Conservation (phyloP, 1,140 invertebrate species). For the Aradophagus sp. region DNA sequence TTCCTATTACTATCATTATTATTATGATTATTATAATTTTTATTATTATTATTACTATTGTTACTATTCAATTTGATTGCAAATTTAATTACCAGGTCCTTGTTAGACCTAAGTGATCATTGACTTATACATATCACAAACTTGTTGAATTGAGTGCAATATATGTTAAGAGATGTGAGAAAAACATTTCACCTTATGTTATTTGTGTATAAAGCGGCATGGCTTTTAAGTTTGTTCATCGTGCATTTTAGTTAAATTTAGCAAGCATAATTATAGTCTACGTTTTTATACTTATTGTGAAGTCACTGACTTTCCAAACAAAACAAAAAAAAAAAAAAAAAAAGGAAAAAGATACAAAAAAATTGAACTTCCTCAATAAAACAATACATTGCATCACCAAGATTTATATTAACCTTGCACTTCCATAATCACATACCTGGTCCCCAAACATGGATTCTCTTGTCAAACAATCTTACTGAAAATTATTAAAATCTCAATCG, state of each 20-base stretch:
- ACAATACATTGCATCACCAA: slow-evolving; percentile 59
- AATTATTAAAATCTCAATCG: too few relatives aligned
- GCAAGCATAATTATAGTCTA: slow-evolving; percentile 65
- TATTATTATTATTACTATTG: too few relatives aligned
- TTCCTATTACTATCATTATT: too few relatives aligned
- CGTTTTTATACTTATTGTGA: slow-evolving; percentile 69
- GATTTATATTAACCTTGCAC: slow-evolving; percentile 56
- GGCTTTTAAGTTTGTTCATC: slow-evolving; percentile 51
- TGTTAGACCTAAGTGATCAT: too few relatives aligned
- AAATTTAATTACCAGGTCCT: too few relatives aligned
- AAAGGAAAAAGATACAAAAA: too few relatives aligned
- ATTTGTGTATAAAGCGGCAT: slow-evolving; percentile 52
- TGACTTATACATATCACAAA: slow-evolving; percentile 6
- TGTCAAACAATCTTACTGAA: too few relatives aligned
- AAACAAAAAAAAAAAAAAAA: too few relatives aligned
- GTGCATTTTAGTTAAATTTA: slow-evolving; percentile 52
- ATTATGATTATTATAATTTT: too few relatives aligned
- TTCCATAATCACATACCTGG: slow-evolving; percentile 20
- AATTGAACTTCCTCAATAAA: slow-evolving; percentile 65
- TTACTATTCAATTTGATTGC: too few relatives aligned
- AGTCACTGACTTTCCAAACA: slow-evolving; percentile 60
- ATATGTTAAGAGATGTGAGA: slow-evolving; percentile 12
- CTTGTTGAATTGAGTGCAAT: slow-evolving; percentile 35
- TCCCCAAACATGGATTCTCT: too few relatives aligned
- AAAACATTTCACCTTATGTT: slow-evolving; percentile 19